Evolutionary conservation across 92 coral and sea anemone genomes (phyloP), one percentile per base, ranked within the genome.

Genomic region (Porites cylindrica): DNA sequence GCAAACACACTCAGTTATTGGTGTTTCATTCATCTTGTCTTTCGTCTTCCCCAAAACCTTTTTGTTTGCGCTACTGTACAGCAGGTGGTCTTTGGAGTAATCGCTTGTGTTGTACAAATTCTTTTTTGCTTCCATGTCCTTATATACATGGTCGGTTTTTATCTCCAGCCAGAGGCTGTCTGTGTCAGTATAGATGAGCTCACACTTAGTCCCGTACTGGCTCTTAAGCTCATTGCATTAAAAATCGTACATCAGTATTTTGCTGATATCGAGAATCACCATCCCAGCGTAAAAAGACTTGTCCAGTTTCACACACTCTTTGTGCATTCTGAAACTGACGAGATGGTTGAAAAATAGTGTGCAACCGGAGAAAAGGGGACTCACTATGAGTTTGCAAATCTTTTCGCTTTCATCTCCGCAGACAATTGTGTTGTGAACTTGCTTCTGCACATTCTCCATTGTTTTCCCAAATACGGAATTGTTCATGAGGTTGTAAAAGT

Each of bases 401-500:
- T 72, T 72, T 4, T 67, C 64, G 19, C 18, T 32, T 13, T 53
- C 82, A 18, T 68, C 19, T 7, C 47, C 74, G 3, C 82, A 74
- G 8, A 76, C 84, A 4, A 88, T 53, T 29, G 2, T 29, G 38
- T 1, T 38, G 47, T 38, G 5, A 38, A 38, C 47, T 38, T 4
- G 47, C 47, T 54, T 76, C 52, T 85, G 38, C 5, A 82, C 43
- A 18, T 77, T 89, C 66, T 83, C 88, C 88, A 89, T 70, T 11
- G 92, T 89, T 29, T 89, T 47, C 0, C 90, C 72, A 29, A 79
- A 76, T 0, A 38, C 6, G 47, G 83, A 71, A 47, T 88, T 88
- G 67, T 81, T 74, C 91, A 72, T 80, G 19, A 88, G 72, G 32
- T 83, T 72, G 67, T 47, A 83, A 14, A 83, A 75, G 82, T 66